Percentiles rank a stretch among this genome's conserved stretches.
phyloP scores from a whole-genome alignment of 2,797 vertebrate species.

The Tamandua tetradactyla region DNA sequence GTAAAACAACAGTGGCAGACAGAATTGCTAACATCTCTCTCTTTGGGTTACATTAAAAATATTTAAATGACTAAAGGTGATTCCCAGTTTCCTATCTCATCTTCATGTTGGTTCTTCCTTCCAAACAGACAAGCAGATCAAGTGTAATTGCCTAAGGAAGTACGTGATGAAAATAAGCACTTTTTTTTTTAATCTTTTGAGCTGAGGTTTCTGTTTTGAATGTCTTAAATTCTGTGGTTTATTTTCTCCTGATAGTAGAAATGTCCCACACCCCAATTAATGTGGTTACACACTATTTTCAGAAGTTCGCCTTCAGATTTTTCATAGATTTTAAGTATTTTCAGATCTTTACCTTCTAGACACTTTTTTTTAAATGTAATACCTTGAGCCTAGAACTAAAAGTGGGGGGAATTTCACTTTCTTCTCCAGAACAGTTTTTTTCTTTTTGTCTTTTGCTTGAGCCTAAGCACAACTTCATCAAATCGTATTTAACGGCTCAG shows the following conservation, averaged over 20 bases:
- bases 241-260: background rate
- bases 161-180: background rate
- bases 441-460: background rate
- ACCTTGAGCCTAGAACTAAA: background rate
- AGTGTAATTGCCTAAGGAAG: background rate
- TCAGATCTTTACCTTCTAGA: background rate
- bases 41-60: background rate
- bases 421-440: background rate
- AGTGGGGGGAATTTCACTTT: background rate
- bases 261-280: background rate
- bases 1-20: background rate
- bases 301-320: background rate
- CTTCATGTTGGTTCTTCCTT: background rate
- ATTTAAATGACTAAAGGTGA: background rate
- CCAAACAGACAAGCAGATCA: background rate
- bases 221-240: background rate
- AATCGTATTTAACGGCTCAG: background rate
- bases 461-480: background rate
- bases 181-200: constrained; percentile 31
- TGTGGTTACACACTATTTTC: background rate
- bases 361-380: background rate
- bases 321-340: background rate
- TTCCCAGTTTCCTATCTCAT: background rate
- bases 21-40: constrained; percentile 2
- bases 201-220: background rate